Base-by-base conservation (phyloP, 2,113 vertebrate genomes). In the Tursiops truncatus region DNA sequence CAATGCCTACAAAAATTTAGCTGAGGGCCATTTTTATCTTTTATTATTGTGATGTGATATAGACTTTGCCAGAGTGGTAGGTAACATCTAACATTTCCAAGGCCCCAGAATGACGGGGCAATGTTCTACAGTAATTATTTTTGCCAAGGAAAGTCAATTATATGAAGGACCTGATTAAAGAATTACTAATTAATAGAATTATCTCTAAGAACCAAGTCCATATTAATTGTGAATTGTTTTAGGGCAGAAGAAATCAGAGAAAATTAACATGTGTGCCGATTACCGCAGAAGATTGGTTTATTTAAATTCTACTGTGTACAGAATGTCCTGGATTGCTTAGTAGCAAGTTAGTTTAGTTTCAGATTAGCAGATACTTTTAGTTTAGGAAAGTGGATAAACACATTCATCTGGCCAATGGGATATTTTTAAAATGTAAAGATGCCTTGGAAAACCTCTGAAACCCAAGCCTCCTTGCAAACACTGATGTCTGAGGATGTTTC, bases 141-240 rank as follows among this genome's bases (percentile, higher is more conserved):
- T 88, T 81, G 38, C 71, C 31, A 74, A 82, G 26, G 8, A 58
- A 93, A 81, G 18, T 71, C 36, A 85, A 47, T 91, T 84, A 77
- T 95, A 85, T 85, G 26, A 89, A 81, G 26, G 15, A 65, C n/a
- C 38, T 94, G 31, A 73, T 79, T 91, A 91, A 93, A 73, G 1
- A 83, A 81, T 85, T 95, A 33, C n/a, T 94, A 38, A 84, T 91
- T 94, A 96, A 67, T 91, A 67, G 1, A 18, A 80, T 70, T 80
- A 84, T 74, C 41, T 83, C 28, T 71, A 68, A 94, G 10, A 70
- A 70, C 6, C n/a, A 90, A 84, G 10, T 1, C 1, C 58, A 60
- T 74, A 28, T 84, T 96, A 96, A 88, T 79, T 70, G 50, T 71
- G 18, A 47, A 91, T 95, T 91, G 28, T 70, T 74, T 9, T 77